These are phyloP conservation scores for Epistrophe eligans DNA, from an alignment of 2,888 invertebrate genomes.

Conservation along the genomic window DNA sequence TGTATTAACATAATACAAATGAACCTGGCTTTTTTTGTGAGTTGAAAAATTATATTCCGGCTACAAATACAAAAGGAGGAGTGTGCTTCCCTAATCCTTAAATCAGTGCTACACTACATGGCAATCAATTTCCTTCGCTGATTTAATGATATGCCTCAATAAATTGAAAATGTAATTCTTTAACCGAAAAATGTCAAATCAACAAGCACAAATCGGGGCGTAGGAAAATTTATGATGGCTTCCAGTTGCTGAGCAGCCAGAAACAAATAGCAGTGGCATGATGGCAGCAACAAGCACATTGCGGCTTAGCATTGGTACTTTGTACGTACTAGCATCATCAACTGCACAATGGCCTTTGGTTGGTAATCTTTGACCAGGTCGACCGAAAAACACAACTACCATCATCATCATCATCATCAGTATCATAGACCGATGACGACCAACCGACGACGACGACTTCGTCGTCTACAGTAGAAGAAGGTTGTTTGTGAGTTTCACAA, in stretches of 20 bases:
- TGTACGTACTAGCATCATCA: background rate
- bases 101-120: constrained; percentile 43
- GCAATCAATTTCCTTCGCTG: constrained; percentile 67
- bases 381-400: constrained; percentile 48
- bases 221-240: constrained; percentile 70
- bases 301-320: background rate
- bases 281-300: background rate
- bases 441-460: background rate
- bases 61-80: background rate
- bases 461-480: background rate
- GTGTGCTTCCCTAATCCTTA: constrained; percentile 61
- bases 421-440: constrained; percentile 17
- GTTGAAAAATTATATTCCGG: constrained; percentile 39
- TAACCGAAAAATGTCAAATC: constrained; percentile 72
- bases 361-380: constrained; percentile 73
- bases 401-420: constrained; percentile 23
- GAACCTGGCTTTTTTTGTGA: constrained; percentile 18
- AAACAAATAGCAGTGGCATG: background rate
- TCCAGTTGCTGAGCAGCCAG: constrained; percentile 19
- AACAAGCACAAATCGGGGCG: constrained; percentile 73
- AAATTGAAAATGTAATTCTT: constrained; percentile 75
- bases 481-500: constrained; percentile 62
- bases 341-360: constrained; percentile 32
- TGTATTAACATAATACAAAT: constrained; percentile 71
- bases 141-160: constrained; percentile 75